A percentile compares a stretch with the other conserved stretches of the same genome.
phyloP scores from a whole-genome alignment of 2,888 invertebrate genomes.

The Melanotus villosus region DNA sequence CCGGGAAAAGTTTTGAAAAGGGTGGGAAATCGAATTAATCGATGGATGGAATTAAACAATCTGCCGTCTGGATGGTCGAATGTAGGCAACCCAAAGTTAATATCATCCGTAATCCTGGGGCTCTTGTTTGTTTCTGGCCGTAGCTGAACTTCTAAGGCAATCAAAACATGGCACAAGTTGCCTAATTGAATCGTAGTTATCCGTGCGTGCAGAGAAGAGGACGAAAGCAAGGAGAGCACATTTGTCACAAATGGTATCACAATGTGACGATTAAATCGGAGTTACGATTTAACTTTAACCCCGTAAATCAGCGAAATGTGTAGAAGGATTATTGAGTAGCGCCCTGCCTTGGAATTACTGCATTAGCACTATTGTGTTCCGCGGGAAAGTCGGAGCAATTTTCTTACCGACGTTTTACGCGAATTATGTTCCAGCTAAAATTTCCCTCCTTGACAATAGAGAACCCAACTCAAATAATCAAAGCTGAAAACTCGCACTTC shows the following conservation, averaged over 20 bases:
- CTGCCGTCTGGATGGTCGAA: conserved; percentile 16
- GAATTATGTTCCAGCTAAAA: conserved; percentile 31
- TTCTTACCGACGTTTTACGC: conserved; percentile 39
- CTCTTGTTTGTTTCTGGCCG: conserved; percentile 27
- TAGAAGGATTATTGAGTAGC: conserved; percentile 50
- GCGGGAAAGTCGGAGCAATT: conserved; percentile 30
- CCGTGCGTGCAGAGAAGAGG: conserved; percentile 42
- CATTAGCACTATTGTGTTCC: conserved; percentile 43
- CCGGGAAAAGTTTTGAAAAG: conserved; percentile 5
- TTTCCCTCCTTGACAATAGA: conserved; percentile 2
- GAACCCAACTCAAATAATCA: not conserved
- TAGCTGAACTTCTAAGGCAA: conserved; percentile 25
- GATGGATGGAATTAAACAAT: conserved; percentile 21
- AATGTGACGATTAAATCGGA: conserved; percentile 52
- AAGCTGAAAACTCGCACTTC: not conserved
- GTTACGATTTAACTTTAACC: conserved; percentile 49
- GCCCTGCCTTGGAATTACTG: conserved; percentile 42
- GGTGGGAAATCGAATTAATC: conserved; percentile 15
- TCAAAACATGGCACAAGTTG: conserved; percentile 38
- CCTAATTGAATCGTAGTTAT: conserved; percentile 50
- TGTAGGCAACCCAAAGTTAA: conserved; percentile 25
- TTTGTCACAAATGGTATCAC: conserved; percentile 49
- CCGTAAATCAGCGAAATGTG: conserved; percentile 50
- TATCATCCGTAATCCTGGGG: conserved; percentile 19
- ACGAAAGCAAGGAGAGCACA: conserved; percentile 31